A percentile compares a stretch with the other conserved stretches of the same genome.
Conservation (phyloP, 2,113 vertebrate species). For the Macrotis lagotis region DNA sequence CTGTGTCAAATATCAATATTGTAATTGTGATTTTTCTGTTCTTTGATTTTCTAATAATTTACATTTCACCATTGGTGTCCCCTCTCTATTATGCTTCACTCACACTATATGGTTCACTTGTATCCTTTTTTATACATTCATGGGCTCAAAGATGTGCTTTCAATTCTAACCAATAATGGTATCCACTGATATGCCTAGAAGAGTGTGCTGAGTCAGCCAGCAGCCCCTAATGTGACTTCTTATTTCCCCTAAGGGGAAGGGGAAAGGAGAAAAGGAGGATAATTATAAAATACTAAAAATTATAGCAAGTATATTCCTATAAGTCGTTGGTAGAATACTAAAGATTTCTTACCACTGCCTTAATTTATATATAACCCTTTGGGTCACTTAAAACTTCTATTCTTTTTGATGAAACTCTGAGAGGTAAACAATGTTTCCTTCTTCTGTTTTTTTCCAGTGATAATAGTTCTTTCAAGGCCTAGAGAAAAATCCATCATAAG, state of each 20-base stretch:
- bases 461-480: constrained; percentile 1
- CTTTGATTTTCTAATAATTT: background rate
- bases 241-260: background rate
- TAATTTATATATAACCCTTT: background rate
- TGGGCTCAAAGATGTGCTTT: background rate
- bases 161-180: background rate
- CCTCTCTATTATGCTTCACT: background rate
- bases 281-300: background rate
- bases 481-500: constrained; percentile 10
- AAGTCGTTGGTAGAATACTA: background rate
- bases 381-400: background rate
- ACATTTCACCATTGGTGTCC: background rate
- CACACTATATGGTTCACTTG: background rate
- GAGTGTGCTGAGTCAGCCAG: background rate
- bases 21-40: background rate
- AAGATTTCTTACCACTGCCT: background rate
- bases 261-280: background rate
- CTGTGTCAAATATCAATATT: background rate
- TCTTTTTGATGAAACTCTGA: background rate
- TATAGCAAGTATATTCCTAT: background rate
- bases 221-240: background rate
- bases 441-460: background rate
- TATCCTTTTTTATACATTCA: background rate
- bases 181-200: background rate
- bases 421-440: background rate